A percentile compares a stretch with the other conserved stretches of the same genome.
These are phyloP conservation scores for Thera britannica DNA, from an alignment of 2,888 invertebrate species.

Conservation along the genomic window DNA sequence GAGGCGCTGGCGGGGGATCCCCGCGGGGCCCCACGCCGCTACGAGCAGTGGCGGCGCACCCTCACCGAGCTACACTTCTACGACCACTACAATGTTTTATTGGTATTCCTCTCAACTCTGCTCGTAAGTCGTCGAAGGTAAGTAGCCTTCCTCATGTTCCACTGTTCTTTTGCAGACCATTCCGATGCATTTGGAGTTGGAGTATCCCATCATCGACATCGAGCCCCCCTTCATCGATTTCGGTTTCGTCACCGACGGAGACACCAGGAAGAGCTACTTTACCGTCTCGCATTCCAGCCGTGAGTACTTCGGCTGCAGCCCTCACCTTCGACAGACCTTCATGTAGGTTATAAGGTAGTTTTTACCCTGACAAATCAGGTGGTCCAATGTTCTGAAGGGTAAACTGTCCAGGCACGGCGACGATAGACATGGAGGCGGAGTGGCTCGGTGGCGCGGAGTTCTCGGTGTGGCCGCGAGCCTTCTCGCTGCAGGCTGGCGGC, in stretches of 20 bases:
- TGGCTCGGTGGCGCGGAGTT: constrained; percentile 57
- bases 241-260: constrained; percentile 62
- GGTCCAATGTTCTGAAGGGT: not conserved
- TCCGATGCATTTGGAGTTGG: constrained; percentile 59
- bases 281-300: constrained; percentile 66
- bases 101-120: constrained; percentile 33
- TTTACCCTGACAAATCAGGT: too few relatives aligned
- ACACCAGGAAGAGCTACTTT: constrained; percentile 63
- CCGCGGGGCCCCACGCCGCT: constrained; percentile 8
- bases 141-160: not conserved
- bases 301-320: constrained; percentile 46
- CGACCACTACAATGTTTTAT: constrained; percentile 50
- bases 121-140: too few relatives aligned
- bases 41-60: constrained; percentile 18
- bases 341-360: too few relatives aligned
- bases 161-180: constrained; percentile 48
- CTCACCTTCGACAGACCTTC: too few relatives aligned
- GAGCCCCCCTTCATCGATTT: constrained; percentile 59
- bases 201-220: constrained; percentile 56
- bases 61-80: constrained; percentile 51
- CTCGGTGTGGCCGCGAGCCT: constrained; percentile 52
- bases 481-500: constrained; percentile 51
- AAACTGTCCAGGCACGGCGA: constrained; percentile 45
- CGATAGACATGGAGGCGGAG: constrained; percentile 48
- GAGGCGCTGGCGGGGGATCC: too few relatives aligned